A percentile compares a stretch with the other conserved stretches of the same genome.
Evolutionary conservation across 2,113 vertebrate species (phyloP).

Genomic region (Atrichornis clamosus): DNA sequence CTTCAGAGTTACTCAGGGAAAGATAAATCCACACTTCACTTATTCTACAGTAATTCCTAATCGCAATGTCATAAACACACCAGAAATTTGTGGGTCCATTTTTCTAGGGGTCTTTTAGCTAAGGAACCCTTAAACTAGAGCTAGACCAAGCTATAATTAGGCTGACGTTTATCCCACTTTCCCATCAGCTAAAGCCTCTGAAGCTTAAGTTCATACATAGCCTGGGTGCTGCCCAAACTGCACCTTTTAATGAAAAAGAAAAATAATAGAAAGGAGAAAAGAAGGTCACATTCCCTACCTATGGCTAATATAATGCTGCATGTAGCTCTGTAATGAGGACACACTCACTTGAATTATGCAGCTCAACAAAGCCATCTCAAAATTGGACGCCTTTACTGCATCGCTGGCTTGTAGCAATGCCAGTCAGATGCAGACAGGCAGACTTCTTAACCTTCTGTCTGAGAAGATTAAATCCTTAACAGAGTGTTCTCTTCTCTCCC

Average conservation of each 20-base stretch:
- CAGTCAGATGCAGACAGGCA: conserved; percentile 28
- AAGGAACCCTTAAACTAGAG: not conserved
- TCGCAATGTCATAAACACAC: not conserved
- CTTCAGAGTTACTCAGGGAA: not conserved
- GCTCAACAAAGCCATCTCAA: not conserved
- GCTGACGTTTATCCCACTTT: not conserved
- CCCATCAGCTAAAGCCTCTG: not conserved
- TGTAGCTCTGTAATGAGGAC: not conserved
- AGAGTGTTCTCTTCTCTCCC: not conserved
- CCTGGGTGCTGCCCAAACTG: not conserved
- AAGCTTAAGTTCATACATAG: not conserved
- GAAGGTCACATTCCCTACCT: not conserved
- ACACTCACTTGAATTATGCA: not conserved
- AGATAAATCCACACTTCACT: not conserved
- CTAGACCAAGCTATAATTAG: not conserved
- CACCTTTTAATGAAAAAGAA: not conserved
- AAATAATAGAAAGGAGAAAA: not conserved
- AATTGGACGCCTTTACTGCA: conserved; percentile 29
- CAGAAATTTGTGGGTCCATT: not conserved
- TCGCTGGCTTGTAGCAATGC: not conserved
- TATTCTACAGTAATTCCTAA: not conserved
- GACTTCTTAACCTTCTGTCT: conserved; percentile 48
- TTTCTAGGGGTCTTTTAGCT: not conserved
- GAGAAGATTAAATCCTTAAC: conserved; percentile 61
- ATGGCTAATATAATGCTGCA: not conserved